These are phyloP conservation scores for Pocillopora grandis DNA, from an alignment of 92 coral and sea anemone genomes.

Conservation along the genomic window DNA sequence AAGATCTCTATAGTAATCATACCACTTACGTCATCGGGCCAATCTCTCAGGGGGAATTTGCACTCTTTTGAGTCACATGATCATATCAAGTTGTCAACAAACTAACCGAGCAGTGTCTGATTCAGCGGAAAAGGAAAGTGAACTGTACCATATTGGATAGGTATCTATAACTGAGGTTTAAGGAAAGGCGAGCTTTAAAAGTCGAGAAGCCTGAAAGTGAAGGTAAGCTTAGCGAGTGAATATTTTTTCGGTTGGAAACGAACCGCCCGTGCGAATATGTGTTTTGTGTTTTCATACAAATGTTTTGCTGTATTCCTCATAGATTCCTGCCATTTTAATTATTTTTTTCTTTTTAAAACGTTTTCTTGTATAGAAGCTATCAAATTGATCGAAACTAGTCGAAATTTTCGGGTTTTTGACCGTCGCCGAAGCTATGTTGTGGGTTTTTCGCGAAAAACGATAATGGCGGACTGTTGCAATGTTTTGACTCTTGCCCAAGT, in stretches of 20 bases:
- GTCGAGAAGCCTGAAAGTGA: background rate
- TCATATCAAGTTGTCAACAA: constrained; percentile 5
- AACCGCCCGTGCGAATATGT: background rate
- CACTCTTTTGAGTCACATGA: constrained; percentile 40
- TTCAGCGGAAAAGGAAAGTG: background rate
- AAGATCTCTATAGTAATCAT: background rate
- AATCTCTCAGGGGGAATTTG: constrained; percentile 12
- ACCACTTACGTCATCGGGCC: background rate
- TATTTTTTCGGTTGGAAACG: background rate
- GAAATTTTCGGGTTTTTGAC: background rate
- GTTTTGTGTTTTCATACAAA: background rate
- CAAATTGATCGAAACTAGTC: background rate
- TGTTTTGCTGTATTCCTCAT: no score
- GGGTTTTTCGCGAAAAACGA: background rate
- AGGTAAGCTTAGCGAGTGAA: background rate
- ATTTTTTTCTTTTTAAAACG: no score
- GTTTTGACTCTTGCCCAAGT: constrained; percentile 16
- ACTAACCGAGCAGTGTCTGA: background rate
- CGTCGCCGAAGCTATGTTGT: background rate
- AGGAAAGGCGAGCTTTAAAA: background rate
- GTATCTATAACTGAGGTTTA: background rate
- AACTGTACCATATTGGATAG: background rate
- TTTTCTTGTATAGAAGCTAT: no score
- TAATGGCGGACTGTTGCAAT: background rate
- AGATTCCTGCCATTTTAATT: no score